A percentile compares a stretch with the other conserved stretches of the same genome.
phyloP scores from a whole-genome alignment of 2,797 vertebrate genomes.

The Hoplostethus mediterraneus region DNA sequence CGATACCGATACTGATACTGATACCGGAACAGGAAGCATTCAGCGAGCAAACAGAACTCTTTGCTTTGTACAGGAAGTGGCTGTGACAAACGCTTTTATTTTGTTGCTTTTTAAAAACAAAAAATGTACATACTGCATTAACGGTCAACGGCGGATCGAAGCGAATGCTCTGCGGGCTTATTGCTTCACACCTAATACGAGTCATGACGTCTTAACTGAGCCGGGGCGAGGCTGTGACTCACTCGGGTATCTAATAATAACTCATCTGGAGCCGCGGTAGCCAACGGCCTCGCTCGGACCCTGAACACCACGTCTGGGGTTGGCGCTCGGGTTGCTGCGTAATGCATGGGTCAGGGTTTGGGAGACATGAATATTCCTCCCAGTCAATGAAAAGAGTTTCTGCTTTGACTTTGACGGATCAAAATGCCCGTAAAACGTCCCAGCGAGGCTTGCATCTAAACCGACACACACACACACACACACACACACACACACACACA shows the following conservation, averaged over 20 bases:
- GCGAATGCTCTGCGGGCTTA: constrained; percentile 13
- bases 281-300: constrained; percentile 4
- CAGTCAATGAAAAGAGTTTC: constrained; percentile 33
- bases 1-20: too few relatives aligned
- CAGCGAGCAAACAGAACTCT: too few relatives aligned
- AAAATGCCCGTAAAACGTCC: constrained; percentile 24
- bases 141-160: not conserved
- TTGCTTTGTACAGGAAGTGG: too few relatives aligned
- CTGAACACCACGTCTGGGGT: not conserved
- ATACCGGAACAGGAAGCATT: too few relatives aligned
- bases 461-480: constrained; percentile 16
- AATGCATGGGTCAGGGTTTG: constrained; percentile 13
- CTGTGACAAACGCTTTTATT: too few relatives aligned
- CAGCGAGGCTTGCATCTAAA: constrained; percentile 3
- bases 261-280: constrained; percentile 9
- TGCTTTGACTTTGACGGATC: constrained; percentile 42
- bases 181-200: constrained; percentile 23
- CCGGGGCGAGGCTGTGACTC: constrained; percentile 12
- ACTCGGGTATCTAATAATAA: constrained; percentile 23
- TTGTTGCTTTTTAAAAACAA: not conserved
- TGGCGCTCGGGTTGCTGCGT: constrained; percentile 3
- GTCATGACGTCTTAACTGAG: constrained; percentile 33
- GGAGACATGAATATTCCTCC: constrained; percentile 27
- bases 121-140: constrained; percentile 33
- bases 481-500: constrained; percentile 7